Conservation (phyloP, 1,140 invertebrate genomes). For the Drosophila sulfurigaster region DNA sequence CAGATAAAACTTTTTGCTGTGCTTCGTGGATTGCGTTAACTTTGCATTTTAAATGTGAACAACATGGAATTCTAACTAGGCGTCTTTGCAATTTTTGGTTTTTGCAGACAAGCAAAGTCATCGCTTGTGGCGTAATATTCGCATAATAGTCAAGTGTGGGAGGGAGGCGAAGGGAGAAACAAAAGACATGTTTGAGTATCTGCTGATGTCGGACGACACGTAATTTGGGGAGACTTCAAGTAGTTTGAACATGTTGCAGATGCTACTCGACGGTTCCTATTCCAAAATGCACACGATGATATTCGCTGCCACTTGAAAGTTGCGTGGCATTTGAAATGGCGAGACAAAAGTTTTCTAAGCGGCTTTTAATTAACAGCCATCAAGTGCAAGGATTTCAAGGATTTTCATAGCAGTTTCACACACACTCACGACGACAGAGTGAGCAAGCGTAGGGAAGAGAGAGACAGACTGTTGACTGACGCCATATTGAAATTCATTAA, state of each 20-base stretch:
- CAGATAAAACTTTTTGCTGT: conserved; percentile 44
- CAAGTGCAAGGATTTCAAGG: conserved; percentile 78
- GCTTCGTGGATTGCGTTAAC: conserved; percentile 31
- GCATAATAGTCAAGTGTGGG: too few species aligned
- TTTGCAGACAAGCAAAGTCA: too few species aligned
- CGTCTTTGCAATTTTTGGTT: too few species aligned
- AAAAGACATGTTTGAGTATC: conserved; percentile 1
- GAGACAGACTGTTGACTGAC: conserved; percentile 47
- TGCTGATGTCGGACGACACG: conserved; percentile 4
- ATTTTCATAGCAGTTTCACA: conserved; percentile 50
- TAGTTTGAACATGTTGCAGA: conserved; percentile 30
- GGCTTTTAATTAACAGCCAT: conserved; percentile 81
- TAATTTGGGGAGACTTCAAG: conserved; percentile 16
- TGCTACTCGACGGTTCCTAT: conserved; percentile 41
- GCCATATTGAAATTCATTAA: conserved; percentile 84
- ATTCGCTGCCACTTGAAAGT: conserved; percentile 62
- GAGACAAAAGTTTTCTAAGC: conserved; percentile 68
- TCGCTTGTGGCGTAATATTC: too few species aligned
- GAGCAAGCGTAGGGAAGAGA: neutral
- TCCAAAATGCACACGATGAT: conserved; percentile 50
- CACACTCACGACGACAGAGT: conserved; percentile 16
- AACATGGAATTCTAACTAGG: neutral
- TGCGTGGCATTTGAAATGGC: conserved; percentile 53
- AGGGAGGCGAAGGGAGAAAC: neutral
- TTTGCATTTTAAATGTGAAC: conserved; percentile 36